Percentiles rank a stretch among this genome's conserved stretches.
Evolutionary conservation across 1,140 invertebrate species (phyloP).

Genomic region (Diorhabda elongata): DNA sequence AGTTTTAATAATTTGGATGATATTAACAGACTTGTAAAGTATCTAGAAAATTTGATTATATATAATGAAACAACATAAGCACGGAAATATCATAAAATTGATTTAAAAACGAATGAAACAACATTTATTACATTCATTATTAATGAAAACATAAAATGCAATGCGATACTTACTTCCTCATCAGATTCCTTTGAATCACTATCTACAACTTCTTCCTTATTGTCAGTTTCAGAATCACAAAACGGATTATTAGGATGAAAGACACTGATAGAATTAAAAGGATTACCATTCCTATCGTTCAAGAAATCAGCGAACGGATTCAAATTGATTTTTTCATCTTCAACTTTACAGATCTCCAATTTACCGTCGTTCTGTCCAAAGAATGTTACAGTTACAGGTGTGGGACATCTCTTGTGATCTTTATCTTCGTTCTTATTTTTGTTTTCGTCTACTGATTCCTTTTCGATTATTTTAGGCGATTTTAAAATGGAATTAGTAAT

Average conservation of each 20-base stretch:
- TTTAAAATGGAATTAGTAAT: slow-evolving; percentile 22
- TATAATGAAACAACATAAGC: too few relatives aligned
- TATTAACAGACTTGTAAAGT: too few relatives aligned
- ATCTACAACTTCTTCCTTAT: slow-evolving; percentile 25
- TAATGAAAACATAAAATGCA: slow-evolving; percentile 20
- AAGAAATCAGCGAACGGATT: slow-evolving; percentile 48
- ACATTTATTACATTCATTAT: neutral
- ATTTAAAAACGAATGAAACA: slow-evolving; percentile 5
- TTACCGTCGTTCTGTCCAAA: slow-evolving; percentile 52
- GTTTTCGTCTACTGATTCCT: slow-evolving; percentile 20
- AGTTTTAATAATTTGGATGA: too few relatives aligned
- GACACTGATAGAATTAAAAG: slow-evolving; percentile 43
- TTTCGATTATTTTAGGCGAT: slow-evolving; percentile 24
- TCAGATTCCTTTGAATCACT: slow-evolving; percentile 23
- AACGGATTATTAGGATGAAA: slow-evolving; percentile 44
- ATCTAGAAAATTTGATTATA: too few relatives aligned
- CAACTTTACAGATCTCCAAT: slow-evolving; percentile 38
- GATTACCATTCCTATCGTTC: slow-evolving; percentile 55
- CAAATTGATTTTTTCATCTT: slow-evolving; percentile 29
- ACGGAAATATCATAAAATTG: neutral
- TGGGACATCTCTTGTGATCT: slow-evolving; percentile 43
- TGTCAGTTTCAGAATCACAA: slow-evolving; percentile 26
- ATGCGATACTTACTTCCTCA: slow-evolving; percentile 8
- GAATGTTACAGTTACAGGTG: slow-evolving; percentile 55
- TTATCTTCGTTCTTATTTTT: slow-evolving; percentile 20